phyloP scores from a whole-genome alignment of 2,113 vertebrate species.

The Thomomys bottae region DNA sequence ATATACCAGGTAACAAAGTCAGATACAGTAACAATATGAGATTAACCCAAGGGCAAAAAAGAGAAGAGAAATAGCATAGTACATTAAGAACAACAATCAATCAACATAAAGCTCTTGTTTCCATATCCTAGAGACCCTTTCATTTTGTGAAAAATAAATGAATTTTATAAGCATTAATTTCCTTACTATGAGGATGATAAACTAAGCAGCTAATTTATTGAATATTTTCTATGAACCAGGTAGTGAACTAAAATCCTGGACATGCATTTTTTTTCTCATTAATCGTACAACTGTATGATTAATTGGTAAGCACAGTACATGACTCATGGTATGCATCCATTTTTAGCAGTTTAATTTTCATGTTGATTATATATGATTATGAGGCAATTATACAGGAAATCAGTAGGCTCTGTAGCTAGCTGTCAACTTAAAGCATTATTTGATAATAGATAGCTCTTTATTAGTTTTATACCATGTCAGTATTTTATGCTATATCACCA shows the following conservation, averaged over 20 bases:
- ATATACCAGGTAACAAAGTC: no score
- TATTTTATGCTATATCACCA: background rate
- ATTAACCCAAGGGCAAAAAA: no score
- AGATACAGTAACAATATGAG: no score
- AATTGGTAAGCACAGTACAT: background rate
- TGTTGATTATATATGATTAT: conserved; percentile 43
- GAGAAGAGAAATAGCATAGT: no score
- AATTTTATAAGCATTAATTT: conserved; percentile 33
- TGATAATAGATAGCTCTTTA: conserved; percentile 21
- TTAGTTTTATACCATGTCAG: conserved; percentile 27
- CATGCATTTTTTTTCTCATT: conserved; percentile 40
- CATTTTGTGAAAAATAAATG: no score
- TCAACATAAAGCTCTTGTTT: no score
- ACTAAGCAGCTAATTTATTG: conserved; percentile 12
- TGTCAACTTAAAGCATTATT: conserved; percentile 31
- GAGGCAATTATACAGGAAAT: conserved; percentile 32
- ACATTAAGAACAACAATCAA: no score
- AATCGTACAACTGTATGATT: background rate
- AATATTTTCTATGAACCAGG: background rate
- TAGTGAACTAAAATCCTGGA: conserved; percentile 20
- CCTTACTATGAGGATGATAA: conserved; percentile 21
- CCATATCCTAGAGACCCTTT: no score
- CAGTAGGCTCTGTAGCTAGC: background rate
- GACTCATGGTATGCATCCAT: background rate
- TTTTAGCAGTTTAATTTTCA: conserved; percentile 51